Evolutionary conservation across 1,140 invertebrate genomes (phyloP).

Genomic region (Drosophila virilis): DNA sequence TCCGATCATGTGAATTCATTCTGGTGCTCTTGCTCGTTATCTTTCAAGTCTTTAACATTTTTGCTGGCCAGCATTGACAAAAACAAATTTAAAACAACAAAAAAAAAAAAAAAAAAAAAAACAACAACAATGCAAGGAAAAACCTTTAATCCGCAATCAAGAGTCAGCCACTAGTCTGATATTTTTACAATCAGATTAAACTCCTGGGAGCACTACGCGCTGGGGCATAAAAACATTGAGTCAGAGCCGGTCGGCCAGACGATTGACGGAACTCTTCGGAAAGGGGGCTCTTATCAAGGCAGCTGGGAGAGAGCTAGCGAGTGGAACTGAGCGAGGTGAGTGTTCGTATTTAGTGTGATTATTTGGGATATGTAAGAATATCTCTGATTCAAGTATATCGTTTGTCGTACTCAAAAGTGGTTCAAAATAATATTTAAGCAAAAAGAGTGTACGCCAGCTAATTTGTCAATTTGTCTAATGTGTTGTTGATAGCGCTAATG

Average conservation of each 20-base stretch:
- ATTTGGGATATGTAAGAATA: slow-evolving; percentile 25
- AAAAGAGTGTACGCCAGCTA: slow-evolving; percentile 53
- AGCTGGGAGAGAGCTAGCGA: not conserved
- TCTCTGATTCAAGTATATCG: slow-evolving; percentile 24
- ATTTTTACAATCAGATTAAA: slow-evolving; percentile 57
- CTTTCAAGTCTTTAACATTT: slow-evolving; percentile 50
- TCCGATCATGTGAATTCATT: slow-evolving; percentile 66
- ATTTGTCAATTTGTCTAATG: slow-evolving; percentile 80
- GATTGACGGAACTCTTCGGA: slow-evolving; percentile 12
- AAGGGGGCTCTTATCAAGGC: slow-evolving; percentile 25
- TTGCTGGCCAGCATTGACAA: slow-evolving; percentile 21
- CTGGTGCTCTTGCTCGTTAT: slow-evolving; percentile 16
- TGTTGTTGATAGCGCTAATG: slow-evolving; percentile 75
- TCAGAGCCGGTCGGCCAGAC: slow-evolving; percentile 40
- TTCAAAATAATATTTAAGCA: not conserved
- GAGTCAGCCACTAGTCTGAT: not conserved
- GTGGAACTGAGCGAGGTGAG: not conserved
- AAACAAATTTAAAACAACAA: too few relatives aligned
- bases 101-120: too few relatives aligned
- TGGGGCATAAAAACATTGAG: slow-evolving; percentile 30
- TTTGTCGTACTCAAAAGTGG: slow-evolving; percentile 10
- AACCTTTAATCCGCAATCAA: not conserved
- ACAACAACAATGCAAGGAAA: not conserved
- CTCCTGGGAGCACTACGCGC: slow-evolving; percentile 42
- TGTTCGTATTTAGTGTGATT: slow-evolving; percentile 2